These are phyloP conservation scores for Empidonax traillii DNA, from an alignment of 2,113 vertebrate genomes.

Conservation along the genomic window DNA sequence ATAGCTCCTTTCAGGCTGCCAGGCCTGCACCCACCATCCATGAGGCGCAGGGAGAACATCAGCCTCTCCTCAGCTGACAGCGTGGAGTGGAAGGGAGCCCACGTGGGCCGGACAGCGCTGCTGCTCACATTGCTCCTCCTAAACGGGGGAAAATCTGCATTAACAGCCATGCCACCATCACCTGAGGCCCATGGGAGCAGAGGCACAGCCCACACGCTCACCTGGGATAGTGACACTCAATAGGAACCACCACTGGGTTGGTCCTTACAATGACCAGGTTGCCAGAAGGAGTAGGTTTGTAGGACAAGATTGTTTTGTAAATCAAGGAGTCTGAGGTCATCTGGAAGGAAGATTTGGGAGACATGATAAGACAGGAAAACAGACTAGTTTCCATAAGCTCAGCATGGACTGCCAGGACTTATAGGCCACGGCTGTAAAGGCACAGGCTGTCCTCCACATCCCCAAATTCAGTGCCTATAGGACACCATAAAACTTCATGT, in stretches of 20 bases:
- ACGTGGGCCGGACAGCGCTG: background rate
- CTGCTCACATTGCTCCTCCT: slow-evolving; percentile 29
- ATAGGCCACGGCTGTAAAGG: background rate
- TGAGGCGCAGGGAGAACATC: slow-evolving; percentile 33
- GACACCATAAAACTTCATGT: background rate
- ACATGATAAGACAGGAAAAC: background rate
- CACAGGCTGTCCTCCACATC: background rate
- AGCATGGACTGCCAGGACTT: background rate
- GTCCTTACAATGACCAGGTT: background rate
- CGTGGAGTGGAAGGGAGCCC: slow-evolving; percentile 15
- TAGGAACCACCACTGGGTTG: background rate
- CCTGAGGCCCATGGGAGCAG: accelerated
- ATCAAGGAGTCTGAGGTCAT: background rate
- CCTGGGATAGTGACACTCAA: slow-evolving; percentile 61
- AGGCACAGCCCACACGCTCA: background rate
- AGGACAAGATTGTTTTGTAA: slow-evolving; percentile 8
- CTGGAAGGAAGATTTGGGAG: background rate
- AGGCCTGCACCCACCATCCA: slow-evolving; percentile 6
- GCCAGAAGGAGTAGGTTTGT: background rate
- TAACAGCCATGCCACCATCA: background rate
- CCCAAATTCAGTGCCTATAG: accelerated
- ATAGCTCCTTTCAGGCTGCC: background rate
- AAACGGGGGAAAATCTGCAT: accelerated
- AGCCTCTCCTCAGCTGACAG: background rate
- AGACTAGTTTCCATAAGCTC: background rate